Evolutionary conservation across 2,113 vertebrate genomes (phyloP).

Genomic region (Hemibagrus wyckioides): DNA sequence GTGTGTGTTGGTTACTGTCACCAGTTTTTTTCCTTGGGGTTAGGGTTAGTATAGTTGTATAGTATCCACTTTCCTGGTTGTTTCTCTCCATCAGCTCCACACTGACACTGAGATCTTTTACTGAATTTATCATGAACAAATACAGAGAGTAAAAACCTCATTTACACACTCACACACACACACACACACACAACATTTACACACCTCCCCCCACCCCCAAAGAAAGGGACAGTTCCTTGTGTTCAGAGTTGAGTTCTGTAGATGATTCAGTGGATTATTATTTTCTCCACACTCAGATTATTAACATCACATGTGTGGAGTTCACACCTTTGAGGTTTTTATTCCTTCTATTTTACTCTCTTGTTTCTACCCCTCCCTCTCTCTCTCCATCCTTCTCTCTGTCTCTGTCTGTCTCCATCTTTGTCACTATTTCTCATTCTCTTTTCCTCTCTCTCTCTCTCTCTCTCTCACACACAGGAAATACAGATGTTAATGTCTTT

Average conservation of each 20-base stretch:
- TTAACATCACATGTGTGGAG: not conserved
- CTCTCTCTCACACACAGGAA: constrained; percentile 9
- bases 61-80: not conserved
- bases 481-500: constrained; percentile 3
- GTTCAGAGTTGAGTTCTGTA: not conserved
- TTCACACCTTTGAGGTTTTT: not conserved
- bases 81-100: not conserved
- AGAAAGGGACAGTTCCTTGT: not conserved
- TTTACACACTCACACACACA: not conserved
- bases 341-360: not conserved
- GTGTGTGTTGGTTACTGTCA: not conserved
- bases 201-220: no score
- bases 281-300: not conserved
- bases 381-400: not conserved
- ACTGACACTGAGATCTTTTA: not conserved
- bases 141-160: not conserved
- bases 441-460: constrained; percentile 23
- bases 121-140: not conserved
- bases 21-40: not conserved
- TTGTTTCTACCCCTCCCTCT: constrained; percentile 1
- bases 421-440: not conserved
- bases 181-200: no score
- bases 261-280: not conserved
- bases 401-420: not conserved
- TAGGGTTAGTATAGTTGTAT: not conserved